Percentiles rank a stretch among this genome's conserved stretches.
phyloP scores from a whole-genome alignment of 2,888 invertebrate genomes.

The Limnephilus auricula region DNA sequence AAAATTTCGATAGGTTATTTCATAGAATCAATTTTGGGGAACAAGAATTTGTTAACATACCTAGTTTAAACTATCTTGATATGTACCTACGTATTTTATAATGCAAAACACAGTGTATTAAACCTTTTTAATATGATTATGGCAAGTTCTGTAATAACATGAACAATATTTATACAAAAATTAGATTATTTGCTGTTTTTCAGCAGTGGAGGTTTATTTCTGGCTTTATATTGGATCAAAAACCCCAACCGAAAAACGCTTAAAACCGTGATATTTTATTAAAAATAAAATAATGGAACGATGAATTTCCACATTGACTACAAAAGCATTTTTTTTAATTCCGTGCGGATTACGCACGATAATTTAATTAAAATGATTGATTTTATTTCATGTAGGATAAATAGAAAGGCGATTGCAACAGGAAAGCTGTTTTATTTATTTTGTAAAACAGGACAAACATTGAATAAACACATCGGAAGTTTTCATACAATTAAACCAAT shows the following conservation, averaged over 20 bases:
- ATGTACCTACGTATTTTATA: too few species aligned
- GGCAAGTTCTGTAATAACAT: too few species aligned
- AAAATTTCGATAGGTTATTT: not conserved
- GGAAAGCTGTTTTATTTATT: conserved; percentile 48
- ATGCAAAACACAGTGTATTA: too few species aligned
- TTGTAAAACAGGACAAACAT: conserved; percentile 52
- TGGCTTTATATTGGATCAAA: not conserved
- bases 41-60: too few species aligned
- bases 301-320: not conserved
- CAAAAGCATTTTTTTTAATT: conserved; percentile 48
- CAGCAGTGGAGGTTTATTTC: not conserved
- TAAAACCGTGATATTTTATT: not conserved
- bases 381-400: conserved; percentile 43
- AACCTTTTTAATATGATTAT: too few species aligned
- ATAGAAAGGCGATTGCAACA: conserved; percentile 15
- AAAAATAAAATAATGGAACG: not conserved
- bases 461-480: not conserved
- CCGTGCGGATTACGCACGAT: conserved; percentile 43
- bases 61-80: too few species aligned
- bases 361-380: conserved; percentile 60
- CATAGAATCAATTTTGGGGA: not conserved
- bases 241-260: not conserved
- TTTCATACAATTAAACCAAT: not conserved
- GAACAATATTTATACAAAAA: too few species aligned
- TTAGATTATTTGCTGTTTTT: not conserved